These are phyloP conservation scores for Molorchus minor DNA, from an alignment of 2,888 invertebrate species.

Conservation along the genomic window DNA sequence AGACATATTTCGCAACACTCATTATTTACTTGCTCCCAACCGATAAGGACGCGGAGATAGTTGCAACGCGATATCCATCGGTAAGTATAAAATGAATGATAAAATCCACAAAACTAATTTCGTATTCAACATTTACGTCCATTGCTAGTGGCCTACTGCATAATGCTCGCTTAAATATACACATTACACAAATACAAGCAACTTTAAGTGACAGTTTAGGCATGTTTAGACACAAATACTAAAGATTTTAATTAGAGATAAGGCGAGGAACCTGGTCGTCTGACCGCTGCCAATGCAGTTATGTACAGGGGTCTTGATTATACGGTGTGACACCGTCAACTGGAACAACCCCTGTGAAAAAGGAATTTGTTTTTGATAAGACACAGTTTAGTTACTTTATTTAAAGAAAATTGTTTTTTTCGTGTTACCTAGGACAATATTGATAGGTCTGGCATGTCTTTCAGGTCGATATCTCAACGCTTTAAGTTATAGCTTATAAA, in stretches of 20 bases:
- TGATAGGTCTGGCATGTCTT: too few relatives aligned
- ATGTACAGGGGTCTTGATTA: too few relatives aligned
- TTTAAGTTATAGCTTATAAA: too few relatives aligned
- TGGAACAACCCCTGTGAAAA: too few relatives aligned
- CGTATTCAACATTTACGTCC: conserved; percentile 46
- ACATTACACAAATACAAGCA: conserved; percentile 55
- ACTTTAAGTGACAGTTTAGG: conserved; percentile 55
- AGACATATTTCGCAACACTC: conserved; percentile 29
- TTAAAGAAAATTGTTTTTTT: too few relatives aligned
- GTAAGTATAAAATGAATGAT: conserved; percentile 44
- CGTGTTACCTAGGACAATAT: too few relatives aligned
- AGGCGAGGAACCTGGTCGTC: conserved; percentile 45
- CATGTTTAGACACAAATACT: conserved; percentile 56
- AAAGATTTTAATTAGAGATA: conserved; percentile 59
- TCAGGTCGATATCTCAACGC: too few relatives aligned
- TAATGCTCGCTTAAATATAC: conserved; percentile 54
- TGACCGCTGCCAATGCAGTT: conserved; percentile 36
- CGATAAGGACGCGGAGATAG: conserved; percentile 39
- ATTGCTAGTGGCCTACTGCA: conserved; percentile 51
- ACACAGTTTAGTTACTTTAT: too few relatives aligned
- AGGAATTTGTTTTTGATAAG: too few relatives aligned
- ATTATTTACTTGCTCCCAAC: conserved; percentile 31
- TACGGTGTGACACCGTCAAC: too few relatives aligned
- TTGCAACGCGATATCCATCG: conserved; percentile 42
- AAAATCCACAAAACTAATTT: conserved; percentile 46